These are phyloP conservation scores for Hesperophylax magnus DNA, from an alignment of 1,140 invertebrate species.

Conservation along the genomic window DNA sequence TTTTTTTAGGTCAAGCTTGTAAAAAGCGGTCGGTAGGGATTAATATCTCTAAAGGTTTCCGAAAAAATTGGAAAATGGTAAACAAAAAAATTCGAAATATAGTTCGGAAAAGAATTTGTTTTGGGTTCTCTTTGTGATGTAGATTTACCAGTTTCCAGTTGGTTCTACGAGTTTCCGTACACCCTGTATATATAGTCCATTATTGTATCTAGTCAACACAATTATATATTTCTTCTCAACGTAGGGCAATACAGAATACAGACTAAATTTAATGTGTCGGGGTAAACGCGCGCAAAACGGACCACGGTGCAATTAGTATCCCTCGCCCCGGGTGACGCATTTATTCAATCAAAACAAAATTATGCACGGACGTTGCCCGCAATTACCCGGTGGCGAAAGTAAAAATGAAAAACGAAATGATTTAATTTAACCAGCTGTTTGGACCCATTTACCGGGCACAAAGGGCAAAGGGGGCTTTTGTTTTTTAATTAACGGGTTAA, in stretches of 20 bases:
- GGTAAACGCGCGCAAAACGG: background rate
- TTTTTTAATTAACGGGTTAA: constrained; percentile 38
- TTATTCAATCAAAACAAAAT: constrained; percentile 40
- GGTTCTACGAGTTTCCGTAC: too few species aligned
- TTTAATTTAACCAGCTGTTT: constrained; percentile 10
- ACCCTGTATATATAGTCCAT: too few species aligned
- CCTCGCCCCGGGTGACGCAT: constrained; percentile 6
- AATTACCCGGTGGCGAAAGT: constrained; percentile 5
- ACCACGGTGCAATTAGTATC: background rate
- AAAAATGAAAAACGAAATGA: constrained; percentile 27
- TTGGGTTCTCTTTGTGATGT: too few species aligned
- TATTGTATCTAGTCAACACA: background rate
- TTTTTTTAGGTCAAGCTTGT: too few species aligned
- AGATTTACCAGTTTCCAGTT: too few species aligned
- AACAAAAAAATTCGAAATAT: too few species aligned
- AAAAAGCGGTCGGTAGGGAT: too few species aligned
- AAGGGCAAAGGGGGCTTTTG: background rate
- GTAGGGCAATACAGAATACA: background rate
- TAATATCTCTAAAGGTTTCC: too few species aligned
- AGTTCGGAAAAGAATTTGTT: too few species aligned
- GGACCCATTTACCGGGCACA: background rate
- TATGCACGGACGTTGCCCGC: constrained; percentile 32
- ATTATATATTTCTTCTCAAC: background rate
- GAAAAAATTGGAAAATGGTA: too few species aligned
- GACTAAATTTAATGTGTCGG: background rate